Evolutionary conservation across 2,797 vertebrate genomes (phyloP), one percentile per base, ranked within the genome.

Genomic region (Mus minutoides): DNA sequence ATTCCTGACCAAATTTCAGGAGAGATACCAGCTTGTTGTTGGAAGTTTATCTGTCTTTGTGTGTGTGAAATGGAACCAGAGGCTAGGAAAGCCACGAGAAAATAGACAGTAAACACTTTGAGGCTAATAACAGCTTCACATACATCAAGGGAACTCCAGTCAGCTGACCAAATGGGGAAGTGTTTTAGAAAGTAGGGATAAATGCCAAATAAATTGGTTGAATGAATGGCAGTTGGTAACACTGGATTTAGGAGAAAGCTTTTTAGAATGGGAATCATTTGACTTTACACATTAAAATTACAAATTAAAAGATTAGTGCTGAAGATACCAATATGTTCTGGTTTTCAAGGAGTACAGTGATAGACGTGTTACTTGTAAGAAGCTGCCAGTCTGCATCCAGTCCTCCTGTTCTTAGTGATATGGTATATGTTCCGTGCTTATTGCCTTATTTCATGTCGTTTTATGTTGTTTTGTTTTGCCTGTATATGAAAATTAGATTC

Each of bases 161-260:
- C 80, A 89, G 19, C 69, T 37, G 69, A 22, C 19, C 29, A 16
- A 12, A 88, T 40, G 67, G 31, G 22, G 4, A 43, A 11, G 86
- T 79, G 19, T 88, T 92, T 71, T 67, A 94, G n/a, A 88, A 46
- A 83, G 17, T 96, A 90, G n/a, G 19, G 52, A 73, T 85, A 37
- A 83, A 37, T 54, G 60, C 17, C 24, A 46, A 78, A 7, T 75
- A 95, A 85, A 62, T 71, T 75, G 73, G 3, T 54, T 64, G 64
- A 75, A 34, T 78, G 26, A 88, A 29, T 88, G 49, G 43, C 60
- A 91, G 43, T 37, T 87, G 40, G 73, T 75, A 77, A 80, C 91
- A 92, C 52, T 73, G 2, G 13, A 69, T 14, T 34, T 83, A 34
- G 0, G 14, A 67, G 49, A 73, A 56, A 21, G 14, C 12, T 31